Evolutionary conservation across 2,797 vertebrate genomes (phyloP), one percentile per base, ranked within the genome.

Genomic region (Acropternis orthonyx): DNA sequence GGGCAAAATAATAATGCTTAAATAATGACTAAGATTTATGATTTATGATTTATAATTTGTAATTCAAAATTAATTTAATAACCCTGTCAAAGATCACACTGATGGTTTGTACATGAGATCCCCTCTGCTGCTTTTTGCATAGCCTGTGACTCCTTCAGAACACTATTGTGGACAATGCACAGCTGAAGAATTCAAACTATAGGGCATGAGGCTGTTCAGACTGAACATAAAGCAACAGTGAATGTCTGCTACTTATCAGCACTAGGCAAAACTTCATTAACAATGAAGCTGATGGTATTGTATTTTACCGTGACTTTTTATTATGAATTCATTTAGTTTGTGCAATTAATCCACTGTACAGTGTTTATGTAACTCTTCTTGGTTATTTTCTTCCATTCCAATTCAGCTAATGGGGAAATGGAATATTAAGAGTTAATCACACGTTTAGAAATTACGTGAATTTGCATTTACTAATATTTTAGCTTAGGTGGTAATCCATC

Each of bases 321-420:
- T 95, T 92, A 95, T 88, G 67, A 95, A 90, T 93, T 96, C 91
- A 93, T 95, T 95, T 96, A 96, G 93, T 91, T 95, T 95, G 94
- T 89, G 95, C 93, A 95, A 95, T 93, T 95, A 93, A 95, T 92
- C 90, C 94, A 89, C 67, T 97, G 95, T 96, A 95, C 76, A 95
- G 94, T 94, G 83, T 96, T 96, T 94, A 96, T 95, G 96, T 96
- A 96, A 95, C 91, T 96, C 89, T 95, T 96, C 93, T 93, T 93
- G 97, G 95, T 93, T 95, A 94, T 94, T 97, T 95, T 95, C 94
- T 97, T 96, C 93, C 94, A 95, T 94, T 97, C 91, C 95, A 96
- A 96, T 96, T 97, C 94, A 97, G 97, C 93, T 96, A 97, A 95
- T 93, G 95, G 95, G 95, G 96, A 96, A 97, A 97, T 92, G 96